These are phyloP conservation scores for Amblyjoppa proteus DNA, from an alignment of 2,888 invertebrate genomes.

Conservation along the genomic window DNA sequence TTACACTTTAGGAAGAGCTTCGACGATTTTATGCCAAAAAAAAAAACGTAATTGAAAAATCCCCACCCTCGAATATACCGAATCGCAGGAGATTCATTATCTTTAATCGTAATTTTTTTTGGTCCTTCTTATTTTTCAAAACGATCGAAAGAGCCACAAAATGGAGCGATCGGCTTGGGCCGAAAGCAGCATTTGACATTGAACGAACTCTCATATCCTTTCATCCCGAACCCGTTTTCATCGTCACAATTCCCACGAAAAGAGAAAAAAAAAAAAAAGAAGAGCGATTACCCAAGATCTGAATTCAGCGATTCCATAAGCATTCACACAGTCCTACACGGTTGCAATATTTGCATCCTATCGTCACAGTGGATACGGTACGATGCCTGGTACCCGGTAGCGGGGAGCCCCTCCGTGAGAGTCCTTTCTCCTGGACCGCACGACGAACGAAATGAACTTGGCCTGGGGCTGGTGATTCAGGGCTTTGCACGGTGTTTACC, in stretches of 20 bases:
- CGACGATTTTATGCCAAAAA: too few relatives aligned
- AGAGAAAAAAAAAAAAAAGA: neutral
- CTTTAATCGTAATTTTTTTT: too few relatives aligned
- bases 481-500: slow-evolving; percentile 68
- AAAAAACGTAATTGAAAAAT: too few relatives aligned
- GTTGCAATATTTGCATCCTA: slow-evolving; percentile 5
- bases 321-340: neutral
- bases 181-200: neutral
- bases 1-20: neutral
- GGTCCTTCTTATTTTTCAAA: neutral
- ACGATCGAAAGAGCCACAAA: neutral
- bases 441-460: slow-evolving; percentile 62
- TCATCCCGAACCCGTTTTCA: neutral
- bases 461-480: slow-evolving; percentile 70
- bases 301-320: neutral
- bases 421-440: slow-evolving; percentile 55
- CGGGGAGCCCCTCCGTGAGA: slow-evolving; percentile 12
- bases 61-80: too few relatives aligned
- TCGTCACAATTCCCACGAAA: neutral
- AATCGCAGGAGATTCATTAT: too few relatives aligned
- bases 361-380: neutral
- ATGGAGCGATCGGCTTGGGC: neutral
- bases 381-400: slow-evolving; percentile 4
- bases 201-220: neutral
- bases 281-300: too few relatives aligned